Percentiles rank a stretch among this genome's conserved stretches.
phyloP scores from a whole-genome alignment of 2,888 invertebrate species.

The Yponomeuta evonymella region DNA sequence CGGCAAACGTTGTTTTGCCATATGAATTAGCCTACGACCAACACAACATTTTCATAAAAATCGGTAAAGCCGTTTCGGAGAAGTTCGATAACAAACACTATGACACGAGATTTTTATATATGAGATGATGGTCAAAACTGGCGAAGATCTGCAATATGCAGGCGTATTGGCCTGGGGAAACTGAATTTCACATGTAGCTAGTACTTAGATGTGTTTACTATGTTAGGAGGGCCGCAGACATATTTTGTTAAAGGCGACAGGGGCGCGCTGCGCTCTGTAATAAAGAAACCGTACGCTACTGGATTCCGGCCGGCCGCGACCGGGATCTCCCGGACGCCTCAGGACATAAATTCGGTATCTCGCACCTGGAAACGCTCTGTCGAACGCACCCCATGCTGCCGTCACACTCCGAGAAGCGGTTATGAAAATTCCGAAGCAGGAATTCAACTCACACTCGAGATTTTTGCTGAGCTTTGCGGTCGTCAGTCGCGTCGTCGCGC shows the following conservation, averaged over 20 bases:
- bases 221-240: constrained; percentile 45
- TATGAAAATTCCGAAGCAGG: constrained; percentile 72
- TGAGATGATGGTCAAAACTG: constrained; percentile 25
- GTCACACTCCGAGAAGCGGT: constrained; percentile 38
- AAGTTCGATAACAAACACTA: too few relatives aligned
- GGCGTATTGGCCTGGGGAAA: constrained; percentile 26
- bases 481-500: constrained; percentile 41
- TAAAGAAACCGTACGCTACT: constrained; percentile 16
- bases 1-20: too few relatives aligned
- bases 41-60: too few relatives aligned
- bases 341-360: constrained; percentile 59
- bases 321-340: constrained; percentile 39
- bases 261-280: constrained; percentile 27
- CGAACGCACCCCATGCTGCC: constrained; percentile 39
- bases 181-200: constrained; percentile 51
- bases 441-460: constrained; percentile 69
- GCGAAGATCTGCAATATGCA: background rate
- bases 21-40: too few relatives aligned
- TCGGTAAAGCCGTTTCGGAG: too few relatives aligned
- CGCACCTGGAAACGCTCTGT: constrained; percentile 52
- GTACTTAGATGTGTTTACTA: constrained; percentile 42
- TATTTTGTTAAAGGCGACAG: constrained; percentile 28
- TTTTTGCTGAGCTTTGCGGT: constrained; percentile 69
- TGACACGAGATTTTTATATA: too few relatives aligned
- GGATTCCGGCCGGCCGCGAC: constrained; percentile 37